Evolutionary conservation across 1,140 invertebrate species (phyloP), one percentile per base, ranked within the genome.

Genomic region (Polypedilum vanderplanki): DNA sequence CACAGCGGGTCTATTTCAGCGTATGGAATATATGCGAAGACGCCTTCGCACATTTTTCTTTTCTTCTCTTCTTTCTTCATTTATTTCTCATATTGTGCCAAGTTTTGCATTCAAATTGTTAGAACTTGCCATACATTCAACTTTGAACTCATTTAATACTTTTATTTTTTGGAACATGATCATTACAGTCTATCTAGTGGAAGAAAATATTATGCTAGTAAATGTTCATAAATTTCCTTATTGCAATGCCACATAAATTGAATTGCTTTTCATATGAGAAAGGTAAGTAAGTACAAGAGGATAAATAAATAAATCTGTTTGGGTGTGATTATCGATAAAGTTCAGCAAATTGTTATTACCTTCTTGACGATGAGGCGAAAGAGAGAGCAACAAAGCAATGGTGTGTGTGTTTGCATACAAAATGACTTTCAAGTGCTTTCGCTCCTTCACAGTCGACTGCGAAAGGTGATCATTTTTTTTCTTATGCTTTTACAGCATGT

Each of bases 261-360:
- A 33, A 33, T 33, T 3, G 4, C 46, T 57, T n/a, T 57, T 57
- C 46, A 57, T n/a, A n/a, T 1, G 12, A 57, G 12, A 17, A 20
- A 18, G 17, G 17, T 18, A 17, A 22, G 18, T 20, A n/a, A n/a
- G 20, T 70, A 18, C 18, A 70, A 22, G 24, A 17, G n/a, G 65
- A 18, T n/a, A 70, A 20, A 18, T 20, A 67, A 67, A 67, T 70
- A 70, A 70, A 70, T 70, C 18, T 70, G 65, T 70, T 70, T 70
- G 65, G 65, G 65, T 70, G 65, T 70, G 65, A 70, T 70, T 70
- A 70, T 70, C 65, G 65, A 70, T 70, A 70, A 70, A 70, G 65
- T 70, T 70, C 65, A 70, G 20, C 65, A 70, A 70, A 70, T 70
- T 70, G 65, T 70, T 70, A 70, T 70, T 70, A 70, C 65, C 17